Evolutionary conservation across 2,888 invertebrate species (phyloP).

Genomic region (Noctua fimbriata): DNA sequence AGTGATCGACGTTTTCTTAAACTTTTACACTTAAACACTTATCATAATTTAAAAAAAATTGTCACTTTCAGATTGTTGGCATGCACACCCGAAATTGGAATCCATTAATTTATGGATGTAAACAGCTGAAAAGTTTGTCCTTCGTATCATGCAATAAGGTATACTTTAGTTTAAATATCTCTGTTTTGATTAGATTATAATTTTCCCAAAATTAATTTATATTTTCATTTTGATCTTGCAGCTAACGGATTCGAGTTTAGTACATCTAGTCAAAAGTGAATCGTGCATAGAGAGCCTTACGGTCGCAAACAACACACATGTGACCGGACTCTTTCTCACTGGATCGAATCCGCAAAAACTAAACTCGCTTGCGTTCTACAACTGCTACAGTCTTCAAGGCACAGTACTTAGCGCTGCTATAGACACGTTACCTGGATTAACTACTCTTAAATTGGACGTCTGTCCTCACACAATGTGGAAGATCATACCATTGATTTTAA

Average conservation of each 20-base stretch:
- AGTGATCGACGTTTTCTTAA: neutral
- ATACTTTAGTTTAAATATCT: slow-evolving; percentile 40
- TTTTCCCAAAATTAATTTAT: neutral
- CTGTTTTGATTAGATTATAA: neutral
- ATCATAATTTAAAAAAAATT: neutral
- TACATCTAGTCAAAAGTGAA: slow-evolving; percentile 82
- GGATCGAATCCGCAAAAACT: slow-evolving; percentile 77
- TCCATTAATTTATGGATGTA: slow-evolving; percentile 87
- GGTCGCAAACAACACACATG: slow-evolving; percentile 83
- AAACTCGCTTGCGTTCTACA: slow-evolving; percentile 80
- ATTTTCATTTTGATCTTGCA: slow-evolving; percentile 68
- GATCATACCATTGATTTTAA: slow-evolving; percentile 81
- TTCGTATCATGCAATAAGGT: slow-evolving; percentile 88
- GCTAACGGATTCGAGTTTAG: slow-evolving; percentile 85
- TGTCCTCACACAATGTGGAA: slow-evolving; percentile 84
- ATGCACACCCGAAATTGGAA: slow-evolving; percentile 89
- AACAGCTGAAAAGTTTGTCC: slow-evolving; percentile 84
- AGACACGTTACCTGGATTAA: slow-evolving; percentile 77
- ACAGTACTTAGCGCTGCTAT: slow-evolving; percentile 81
- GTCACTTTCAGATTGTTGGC: slow-evolving; percentile 81
- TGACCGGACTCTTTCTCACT: slow-evolving; percentile 85
- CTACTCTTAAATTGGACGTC: slow-evolving; percentile 80
- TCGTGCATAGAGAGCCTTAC: slow-evolving; percentile 80
- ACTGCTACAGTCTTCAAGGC: slow-evolving; percentile 86
- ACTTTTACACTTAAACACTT: no score